Base-by-base conservation (phyloP, 2,797 vertebrate genomes). In the Amphiprion clarkii region DNA sequence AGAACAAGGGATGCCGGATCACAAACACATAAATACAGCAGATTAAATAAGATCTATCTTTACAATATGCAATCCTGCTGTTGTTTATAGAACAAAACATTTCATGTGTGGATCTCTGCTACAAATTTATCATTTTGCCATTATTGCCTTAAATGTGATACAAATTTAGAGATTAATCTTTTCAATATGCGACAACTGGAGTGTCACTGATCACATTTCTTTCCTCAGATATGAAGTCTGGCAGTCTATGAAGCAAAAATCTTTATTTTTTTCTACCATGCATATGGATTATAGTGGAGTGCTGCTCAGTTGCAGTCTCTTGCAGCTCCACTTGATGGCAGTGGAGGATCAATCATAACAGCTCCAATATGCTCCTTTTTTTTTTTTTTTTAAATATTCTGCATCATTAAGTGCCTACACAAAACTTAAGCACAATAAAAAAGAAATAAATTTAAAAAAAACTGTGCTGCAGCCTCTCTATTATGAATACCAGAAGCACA, bases 251-350 rank as follows among this genome's bases (percentile, higher is more conserved):
- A 59, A 65, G 33, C 21, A 40, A 6, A 55, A 14, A 46, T 33
- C 16, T 39, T 21, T 13, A 14, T 17, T 0, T 33, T 7, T n/a
- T 8, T 40, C 3, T 5, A 12, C 12, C 3, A 36, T 25, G 11
- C 36, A 36, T 33, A 49, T 16, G 19, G 11, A 59, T 77, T 33
- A 48, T 16, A 9, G 44, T 6, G 4, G 14, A 51, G 11, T 52
- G 27, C 27, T 21, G 3, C 33, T 17, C 21, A 48, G 14, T 19
- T 52, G 54, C 36, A 77, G 51, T 88, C 46, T 68, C 58, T 6
- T 2, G 0, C 23, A 23, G 7, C 27, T 79, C 91, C 93, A 91
- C 89, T 87, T 74, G 93, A 89, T 90, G 92, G 90, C 93, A 92
- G 85, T 92, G 68, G 62, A 85, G 76, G 49, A 84, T 70, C 86